These are phyloP conservation scores for Myiotriccus ornatus DNA, from an alignment of 2,797 vertebrate species.

Conservation along the genomic window DNA sequence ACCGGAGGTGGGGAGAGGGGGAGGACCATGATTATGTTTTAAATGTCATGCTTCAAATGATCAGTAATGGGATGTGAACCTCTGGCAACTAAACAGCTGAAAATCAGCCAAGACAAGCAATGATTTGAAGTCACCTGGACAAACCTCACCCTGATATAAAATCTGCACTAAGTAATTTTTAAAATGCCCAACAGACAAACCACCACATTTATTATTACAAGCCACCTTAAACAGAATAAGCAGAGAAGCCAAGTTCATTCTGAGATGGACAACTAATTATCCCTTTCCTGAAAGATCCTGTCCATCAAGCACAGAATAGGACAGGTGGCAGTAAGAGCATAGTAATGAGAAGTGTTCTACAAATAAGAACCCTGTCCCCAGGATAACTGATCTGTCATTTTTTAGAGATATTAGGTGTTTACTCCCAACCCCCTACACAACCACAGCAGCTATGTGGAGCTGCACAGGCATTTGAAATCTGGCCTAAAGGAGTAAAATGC, in stretches of 20 bases:
- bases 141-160: neutral
- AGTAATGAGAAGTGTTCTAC: neutral
- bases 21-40: neutral
- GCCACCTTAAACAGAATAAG: neutral
- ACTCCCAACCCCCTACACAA: neutral
- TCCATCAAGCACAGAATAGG: neutral
- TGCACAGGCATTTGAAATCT: neutral
- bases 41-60: neutral
- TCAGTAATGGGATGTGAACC: neutral
- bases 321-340: neutral
- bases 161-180: neutral
- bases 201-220: neutral
- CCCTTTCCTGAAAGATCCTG: neutral
- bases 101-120: neutral
- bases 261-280: neutral
- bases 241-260: neutral
- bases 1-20: rapidly evolving
- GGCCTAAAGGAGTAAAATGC: neutral
- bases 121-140: neutral
- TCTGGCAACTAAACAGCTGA: neutral
- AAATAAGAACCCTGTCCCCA: neutral
- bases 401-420: neutral
- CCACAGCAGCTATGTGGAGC: neutral
- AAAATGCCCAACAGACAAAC: neutral
- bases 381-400: neutral